Evolutionary conservation across 2,888 invertebrate genomes (phyloP).

Genomic region (Tethea ocularis): DNA sequence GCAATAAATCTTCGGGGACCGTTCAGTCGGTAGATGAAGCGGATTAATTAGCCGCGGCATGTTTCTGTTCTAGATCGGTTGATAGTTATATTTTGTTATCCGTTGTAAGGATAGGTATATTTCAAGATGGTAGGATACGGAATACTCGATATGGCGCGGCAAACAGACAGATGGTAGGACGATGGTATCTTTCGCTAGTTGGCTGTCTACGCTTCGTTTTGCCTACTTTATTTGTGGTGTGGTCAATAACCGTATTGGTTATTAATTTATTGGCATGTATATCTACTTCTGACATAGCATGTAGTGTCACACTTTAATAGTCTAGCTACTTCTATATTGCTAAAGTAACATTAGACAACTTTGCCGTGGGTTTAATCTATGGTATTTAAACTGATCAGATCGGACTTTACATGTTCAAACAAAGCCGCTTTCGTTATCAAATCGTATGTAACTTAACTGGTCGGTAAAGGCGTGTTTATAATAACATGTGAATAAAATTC

Average conservation of each 20-base stretch:
- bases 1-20: conserved; percentile 55
- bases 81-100: conserved; percentile 61
- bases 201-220: conserved; percentile 51
- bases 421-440: conserved; percentile 74
- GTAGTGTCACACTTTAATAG: background rate
- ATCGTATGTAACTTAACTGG: conserved; percentile 61
- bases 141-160: conserved; percentile 66
- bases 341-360: background rate
- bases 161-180: conserved; percentile 59
- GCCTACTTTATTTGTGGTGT: conserved; percentile 52
- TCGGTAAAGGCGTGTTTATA: conserved; percentile 46
- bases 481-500: conserved; percentile 29
- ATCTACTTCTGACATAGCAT: background rate
- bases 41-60: conserved; percentile 65
- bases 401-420: conserved; percentile 60
- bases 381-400: conserved; percentile 66
- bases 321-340: background rate
- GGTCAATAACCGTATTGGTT: conserved; percentile 7
- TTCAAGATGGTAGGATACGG: conserved; percentile 64
- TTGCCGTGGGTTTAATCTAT: conserved; percentile 52
- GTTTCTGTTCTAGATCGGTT: conserved; percentile 60
- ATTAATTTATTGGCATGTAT: background rate
- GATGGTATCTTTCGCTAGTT: conserved; percentile 60
- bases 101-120: conserved; percentile 57
- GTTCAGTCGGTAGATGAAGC: conserved; percentile 49